Evolutionary conservation across 1,140 invertebrate genomes (phyloP), one percentile per base, ranked within the genome.

Genomic region (Notospermus geniculatus): DNA sequence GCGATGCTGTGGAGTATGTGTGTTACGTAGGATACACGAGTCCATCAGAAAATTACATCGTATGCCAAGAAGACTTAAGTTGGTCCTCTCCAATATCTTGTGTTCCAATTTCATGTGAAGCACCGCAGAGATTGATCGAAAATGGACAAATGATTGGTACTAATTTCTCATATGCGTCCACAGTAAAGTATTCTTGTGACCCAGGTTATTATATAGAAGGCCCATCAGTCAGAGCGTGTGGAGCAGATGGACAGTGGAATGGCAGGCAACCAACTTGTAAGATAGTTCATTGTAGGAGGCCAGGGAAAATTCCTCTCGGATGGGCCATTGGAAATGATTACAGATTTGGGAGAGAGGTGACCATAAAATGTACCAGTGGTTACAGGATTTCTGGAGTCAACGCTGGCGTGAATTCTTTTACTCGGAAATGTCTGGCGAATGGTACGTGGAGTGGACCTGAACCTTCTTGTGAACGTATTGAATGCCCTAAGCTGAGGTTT

Each of bases 281-380:
- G 0, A 61, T 64, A 19, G 62, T 68, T 39, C 45, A 61, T 19
- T 76, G 74, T 67, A 59, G 58, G 36, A 25, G 45, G 17, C 66
- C 57, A 27, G 52, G 19, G 17, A 36, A 46, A n/a, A 54, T 57
- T 22, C 54, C 58, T 30, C 54, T 65, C 43, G 89, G 90, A 25
- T 91, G 87, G 73, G 90, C 95, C 19, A 88, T 91, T 2, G 91
- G 90, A 0, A 91, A 91, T 72, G 90, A 91, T 67, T 89, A 93
- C 68, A 91, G 91, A 71, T 87, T 95, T 0, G 90, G 93, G 75
- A 91, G 90, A 0, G 86, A 85, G 11, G 91, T 96, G 22, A 87
- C 90, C 66, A 95, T 94, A 39, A 9, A 30, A 1, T 73, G 71
- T 60, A 52, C 63, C 41, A 45, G 61, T 55, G 74, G 71, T 28